Base-by-base conservation (phyloP, 2,797 vertebrate genomes). In the Picus viridis region DNA sequence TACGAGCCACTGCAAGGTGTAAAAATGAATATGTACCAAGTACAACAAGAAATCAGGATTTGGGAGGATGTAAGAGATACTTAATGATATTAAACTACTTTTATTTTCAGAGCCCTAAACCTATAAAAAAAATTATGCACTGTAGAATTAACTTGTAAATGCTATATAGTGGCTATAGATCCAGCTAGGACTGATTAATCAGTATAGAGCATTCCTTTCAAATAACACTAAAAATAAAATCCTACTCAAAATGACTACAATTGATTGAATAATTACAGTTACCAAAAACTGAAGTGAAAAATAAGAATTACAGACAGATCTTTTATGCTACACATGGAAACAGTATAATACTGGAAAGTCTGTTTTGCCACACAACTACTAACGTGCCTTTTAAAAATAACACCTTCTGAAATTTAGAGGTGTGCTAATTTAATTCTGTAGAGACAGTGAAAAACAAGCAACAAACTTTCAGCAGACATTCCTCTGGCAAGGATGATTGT, bases 31-130 rank as follows among this genome's bases (percentile, higher is more conserved):
- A 58, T 24, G 29, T 89, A 70, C 18, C 34, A 91, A 63, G 29
- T 91, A 86, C 49, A 94, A 92, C 10, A 94, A 26, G 27, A 94
- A 95, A 89, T 86, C n/a, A 61, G n/a, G 80, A 83, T 91, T 88
- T 36, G 18, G 34, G 16, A 13, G 30, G 19, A 59, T 54, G 12
- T 51, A 92, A 82, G 61, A 88, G 92, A 68, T 77, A 90, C 92
- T 86, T 92, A 93, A 77, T 73, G 16, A 78, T 45, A 83, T 87
- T 71, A 85, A 91, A 89, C 58, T 8, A 72, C 85, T 86, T 94
- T 88, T 24, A 78, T 75, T 94, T 89, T 80, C 64, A 58, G 63
- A 93, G 81, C 83, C 75, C 53, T 91, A 92, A 77, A 88, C 61
- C 69, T 91, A 69, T 73, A 89, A 92, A 92, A 92, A 96, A 90